Base-by-base conservation (phyloP, 2,888 invertebrate species). In the Xylocampa areola region DNA sequence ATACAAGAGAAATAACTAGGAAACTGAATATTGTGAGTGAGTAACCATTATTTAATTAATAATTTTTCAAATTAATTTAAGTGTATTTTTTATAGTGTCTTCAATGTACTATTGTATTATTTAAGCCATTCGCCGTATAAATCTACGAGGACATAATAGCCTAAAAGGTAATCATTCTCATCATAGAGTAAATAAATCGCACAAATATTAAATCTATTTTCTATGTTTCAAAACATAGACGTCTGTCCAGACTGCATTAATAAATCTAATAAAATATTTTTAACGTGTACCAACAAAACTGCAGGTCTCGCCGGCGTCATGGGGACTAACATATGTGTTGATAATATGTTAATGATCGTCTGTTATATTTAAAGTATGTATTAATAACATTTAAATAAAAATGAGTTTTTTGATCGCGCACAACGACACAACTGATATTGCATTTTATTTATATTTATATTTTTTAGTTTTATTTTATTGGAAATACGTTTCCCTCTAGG, bases 261-360 rank as follows among this genome's bases (percentile, higher is more conserved):
- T 69, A 65, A 57, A 44, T 11, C 29, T 48, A 52, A 50, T 30
- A 32, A 39, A 14, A 41, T 25, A 44, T 27, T 10, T 11, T 5
- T 2, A 16, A 37, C 45, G 37, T 41, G 21, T 21, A 19, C 53
- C 47, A 25, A 19, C 53, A 43, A 25, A 51, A 52, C 29, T 51
- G 49, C 69, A 21, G 2, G n/a, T n/a, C n/a, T 4, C 21, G 5
- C 21, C 62, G 60, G 60, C 39, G 29, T 40, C n/a, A 45, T 37
- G 29, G 33, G 33, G 30, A 23, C 5, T 27, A 50, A 41, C 65
- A 66, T 51, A 47, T 65, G 70, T 35, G 25, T 29, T 54, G 70
- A 69, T 69, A 69, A 69, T 69, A 53, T 49, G 35, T 51, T 60
- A 68, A 60, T 68, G 54, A 65, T 53, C 43, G 57, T 41, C 44